Evolutionary conservation across 2,888 invertebrate species (phyloP).

Genomic region (Entomobrya multifasciata): DNA sequence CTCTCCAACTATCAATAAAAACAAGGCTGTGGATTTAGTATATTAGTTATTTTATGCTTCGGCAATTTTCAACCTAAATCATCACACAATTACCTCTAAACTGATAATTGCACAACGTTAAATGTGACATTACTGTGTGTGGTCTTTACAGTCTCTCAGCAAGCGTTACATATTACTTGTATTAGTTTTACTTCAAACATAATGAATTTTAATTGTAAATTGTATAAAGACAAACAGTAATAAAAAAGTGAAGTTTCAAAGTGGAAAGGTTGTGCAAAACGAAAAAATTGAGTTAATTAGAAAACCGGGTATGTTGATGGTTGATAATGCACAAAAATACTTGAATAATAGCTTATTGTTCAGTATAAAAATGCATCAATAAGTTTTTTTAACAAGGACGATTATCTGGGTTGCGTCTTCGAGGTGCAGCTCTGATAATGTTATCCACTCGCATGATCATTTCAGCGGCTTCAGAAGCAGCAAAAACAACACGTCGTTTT

Average conservation of each 20-base stretch:
- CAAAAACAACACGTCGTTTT: constrained; percentile 96
- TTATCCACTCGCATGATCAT: constrained; percentile 99
- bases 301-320: neutral
- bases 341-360: neutral
- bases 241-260: constrained; percentile 9
- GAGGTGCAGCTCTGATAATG: constrained; percentile 95
- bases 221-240: neutral
- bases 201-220: too few species aligned
- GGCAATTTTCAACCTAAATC: too few species aligned
- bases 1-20: too few species aligned
- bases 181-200: neutral
- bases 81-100: neutral
- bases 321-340: neutral
- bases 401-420: constrained; percentile 92
- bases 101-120: neutral
- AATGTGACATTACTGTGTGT: neutral
- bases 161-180: neutral
- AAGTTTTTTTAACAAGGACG: constrained; percentile 91
- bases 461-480: constrained; percentile 98
- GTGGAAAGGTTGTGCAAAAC: constrained; percentile 17
- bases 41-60: too few species aligned
- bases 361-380: too few species aligned
- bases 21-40: too few species aligned
- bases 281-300: neutral
- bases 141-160: neutral